phyloP scores from a whole-genome alignment of 2,888 invertebrate species.

The Sylvicola cinctus region DNA sequence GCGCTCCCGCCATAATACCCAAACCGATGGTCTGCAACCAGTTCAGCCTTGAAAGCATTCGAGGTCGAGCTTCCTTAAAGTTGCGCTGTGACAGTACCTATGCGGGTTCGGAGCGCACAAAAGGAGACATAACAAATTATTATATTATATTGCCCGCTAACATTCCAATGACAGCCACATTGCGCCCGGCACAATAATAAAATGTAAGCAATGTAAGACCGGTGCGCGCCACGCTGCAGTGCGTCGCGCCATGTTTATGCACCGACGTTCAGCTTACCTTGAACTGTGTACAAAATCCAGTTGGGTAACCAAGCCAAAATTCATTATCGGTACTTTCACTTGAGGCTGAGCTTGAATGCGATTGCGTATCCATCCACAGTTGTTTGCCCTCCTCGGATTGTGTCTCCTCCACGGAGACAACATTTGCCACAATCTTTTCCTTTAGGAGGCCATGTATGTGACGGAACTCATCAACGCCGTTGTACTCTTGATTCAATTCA shows the following conservation, averaged over 20 bases:
- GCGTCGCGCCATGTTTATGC: too few relatives aligned
- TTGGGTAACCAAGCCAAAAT: slow-evolving; percentile 47
- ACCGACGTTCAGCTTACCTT: slow-evolving; percentile 24
- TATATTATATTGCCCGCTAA: too few relatives aligned
- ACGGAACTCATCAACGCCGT: slow-evolving; percentile 6
- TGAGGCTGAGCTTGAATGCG: slow-evolving; percentile 41
- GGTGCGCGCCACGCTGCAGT: too few relatives aligned
- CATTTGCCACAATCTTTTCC: slow-evolving; percentile 5
- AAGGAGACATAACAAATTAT: too few relatives aligned
- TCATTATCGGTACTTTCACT: slow-evolving; percentile 36
- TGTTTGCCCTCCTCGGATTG: slow-evolving; percentile 28
- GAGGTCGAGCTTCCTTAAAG: slow-evolving; percentile 50
- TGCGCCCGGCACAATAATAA: too few relatives aligned
- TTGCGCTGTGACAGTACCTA: slow-evolving; percentile 50
- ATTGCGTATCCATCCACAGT: slow-evolving; percentile 47
- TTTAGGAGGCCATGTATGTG: slow-evolving; percentile 6
- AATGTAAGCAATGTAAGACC: too few relatives aligned
- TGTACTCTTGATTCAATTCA: slow-evolving; percentile 24
- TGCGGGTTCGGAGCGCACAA: slow-evolving; percentile 3
- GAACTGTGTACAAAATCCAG: slow-evolving; percentile 61
- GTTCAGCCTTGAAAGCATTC: slow-evolving; percentile 56
- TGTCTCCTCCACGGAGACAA: slow-evolving; percentile 4
- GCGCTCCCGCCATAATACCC: slow-evolving; percentile 47
- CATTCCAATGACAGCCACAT: too few relatives aligned
- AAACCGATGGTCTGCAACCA: slow-evolving; percentile 56